Evolutionary conservation across 2,113 vertebrate species (phyloP), one percentile per base, ranked within the genome.

Genomic region (Chloropsis hardwickii): DNA sequence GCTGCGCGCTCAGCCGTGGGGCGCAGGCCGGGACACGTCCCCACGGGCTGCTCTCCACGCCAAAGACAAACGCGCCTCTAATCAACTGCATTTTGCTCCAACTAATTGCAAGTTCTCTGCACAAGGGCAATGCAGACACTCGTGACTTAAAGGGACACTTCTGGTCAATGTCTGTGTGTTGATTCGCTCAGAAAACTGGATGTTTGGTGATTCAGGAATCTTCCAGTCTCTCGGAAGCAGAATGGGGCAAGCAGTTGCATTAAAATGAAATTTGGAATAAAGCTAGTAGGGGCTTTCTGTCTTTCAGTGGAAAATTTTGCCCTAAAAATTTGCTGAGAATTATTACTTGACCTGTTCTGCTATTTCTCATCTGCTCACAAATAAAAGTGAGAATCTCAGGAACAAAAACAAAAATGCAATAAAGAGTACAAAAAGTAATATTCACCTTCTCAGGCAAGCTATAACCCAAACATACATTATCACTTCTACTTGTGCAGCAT

Each of bases 21-120:
- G 54, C 40, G 1, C 96, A 94, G 95, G 96, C 80, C 64, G 54
- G 58, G 74, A 88, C 96, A 95, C 20, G 74, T 94, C 93, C 80
- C 90, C 81, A 29, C 12, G 73, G 94, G 93, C 87, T 54, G 92
- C 23, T 91, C 69, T 76, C 91, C 45, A 13, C 3, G 48, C 22
- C 83, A 29, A 18, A 39, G 29, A 27, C 14, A 31, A 69, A 42
- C 5, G 18, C 62, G 10, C 78, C 87, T 80, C 74, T 7, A 73
- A 78, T 61, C 91, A 37, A 12, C 81, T 67, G 62, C 67, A n/a
- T 56, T 62, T 23, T 40, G 70, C 57, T 18, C 81, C 35, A 73
- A 56, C 20, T 25, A 66, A 85, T n/a, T 18, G 50, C 16, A 47
- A 54, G 81, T 90, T 94, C 66, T 70, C 87, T 37, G 53, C 0